Evolutionary conservation across 1,140 invertebrate species (phyloP).

Genomic region (Coptotermes formosanus): DNA sequence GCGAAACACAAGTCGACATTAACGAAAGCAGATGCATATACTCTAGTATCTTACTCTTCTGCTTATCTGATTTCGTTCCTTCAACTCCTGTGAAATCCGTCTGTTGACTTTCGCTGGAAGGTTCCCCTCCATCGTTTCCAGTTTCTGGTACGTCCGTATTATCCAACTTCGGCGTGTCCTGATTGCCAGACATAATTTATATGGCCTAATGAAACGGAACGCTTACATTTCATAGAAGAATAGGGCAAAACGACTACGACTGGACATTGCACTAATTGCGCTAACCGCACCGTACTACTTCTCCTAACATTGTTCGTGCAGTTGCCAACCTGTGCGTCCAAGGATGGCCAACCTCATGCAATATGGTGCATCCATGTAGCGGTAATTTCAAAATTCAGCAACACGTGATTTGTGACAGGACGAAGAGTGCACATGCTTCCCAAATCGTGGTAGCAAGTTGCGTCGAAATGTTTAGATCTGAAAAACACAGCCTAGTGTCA

Average conservation of each 20-base stretch:
- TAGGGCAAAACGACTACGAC: background rate
- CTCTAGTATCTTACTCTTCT: background rate
- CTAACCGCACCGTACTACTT: background rate
- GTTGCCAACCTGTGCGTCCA: background rate
- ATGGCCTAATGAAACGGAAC: background rate
- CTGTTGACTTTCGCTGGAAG: background rate
- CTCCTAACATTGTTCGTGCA: background rate
- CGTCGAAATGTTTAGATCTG: too few relatives aligned
- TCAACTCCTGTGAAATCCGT: background rate
- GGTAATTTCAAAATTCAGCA: too few relatives aligned
- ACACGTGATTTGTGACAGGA: too few relatives aligned
- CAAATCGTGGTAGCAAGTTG: too few relatives aligned
- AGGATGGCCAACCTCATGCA: too few relatives aligned
- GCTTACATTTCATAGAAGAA: background rate
- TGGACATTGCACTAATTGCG: background rate
- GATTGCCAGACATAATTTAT: slow-evolving; percentile 1
- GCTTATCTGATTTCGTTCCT: background rate
- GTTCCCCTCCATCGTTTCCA: background rate
- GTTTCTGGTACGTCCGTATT: background rate
- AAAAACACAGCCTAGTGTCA: too few relatives aligned
- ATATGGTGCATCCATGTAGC: too few relatives aligned
- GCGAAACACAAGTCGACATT: too few relatives aligned
- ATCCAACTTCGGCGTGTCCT: background rate
- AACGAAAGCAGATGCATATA: background rate
- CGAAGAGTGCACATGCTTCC: too few relatives aligned